A percentile compares a stretch with the other conserved stretches of the same genome.
phyloP scores from a whole-genome alignment of 2,888 invertebrate species.

The Glyphotaelius pellucidus region DNA sequence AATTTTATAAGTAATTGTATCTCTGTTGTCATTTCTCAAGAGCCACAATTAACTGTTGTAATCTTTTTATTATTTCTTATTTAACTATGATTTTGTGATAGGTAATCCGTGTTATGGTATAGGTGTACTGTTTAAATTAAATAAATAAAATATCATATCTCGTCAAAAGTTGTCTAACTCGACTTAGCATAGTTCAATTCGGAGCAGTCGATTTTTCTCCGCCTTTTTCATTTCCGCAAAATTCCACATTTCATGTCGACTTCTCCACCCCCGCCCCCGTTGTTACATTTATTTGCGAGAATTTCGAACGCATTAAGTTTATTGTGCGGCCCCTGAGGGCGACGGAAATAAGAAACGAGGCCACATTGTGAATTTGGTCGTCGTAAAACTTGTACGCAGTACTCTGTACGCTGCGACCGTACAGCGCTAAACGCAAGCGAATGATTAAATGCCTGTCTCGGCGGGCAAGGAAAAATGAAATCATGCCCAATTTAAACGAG shows the following conservation, averaged over 20 bases:
- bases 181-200: neutral
- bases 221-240: slow-evolving; percentile 7
- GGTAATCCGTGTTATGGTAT: too few species aligned
- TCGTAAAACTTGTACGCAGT: slow-evolving; percentile 52
- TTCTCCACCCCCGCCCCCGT: neutral
- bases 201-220: neutral
- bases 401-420: neutral
- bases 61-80: too few species aligned
- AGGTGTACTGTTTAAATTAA: too few species aligned
- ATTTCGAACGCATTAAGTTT: slow-evolving; percentile 58
- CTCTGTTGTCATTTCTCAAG: too few species aligned
- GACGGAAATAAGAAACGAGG: slow-evolving; percentile 58
- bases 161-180: neutral
- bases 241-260: slow-evolving; percentile 8
- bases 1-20: too few species aligned
- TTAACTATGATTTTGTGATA: too few species aligned
- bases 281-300: slow-evolving; percentile 59
- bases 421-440: neutral
- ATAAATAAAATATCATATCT: too few species aligned
- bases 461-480: neutral
- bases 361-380: slow-evolving; percentile 56
- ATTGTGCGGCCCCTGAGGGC: slow-evolving; percentile 53
- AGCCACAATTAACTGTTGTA: too few species aligned
- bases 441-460: slow-evolving; percentile 44
- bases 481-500: neutral